Conservation (phyloP, 2,888 invertebrate species). For the Glomeris marginata region DNA sequence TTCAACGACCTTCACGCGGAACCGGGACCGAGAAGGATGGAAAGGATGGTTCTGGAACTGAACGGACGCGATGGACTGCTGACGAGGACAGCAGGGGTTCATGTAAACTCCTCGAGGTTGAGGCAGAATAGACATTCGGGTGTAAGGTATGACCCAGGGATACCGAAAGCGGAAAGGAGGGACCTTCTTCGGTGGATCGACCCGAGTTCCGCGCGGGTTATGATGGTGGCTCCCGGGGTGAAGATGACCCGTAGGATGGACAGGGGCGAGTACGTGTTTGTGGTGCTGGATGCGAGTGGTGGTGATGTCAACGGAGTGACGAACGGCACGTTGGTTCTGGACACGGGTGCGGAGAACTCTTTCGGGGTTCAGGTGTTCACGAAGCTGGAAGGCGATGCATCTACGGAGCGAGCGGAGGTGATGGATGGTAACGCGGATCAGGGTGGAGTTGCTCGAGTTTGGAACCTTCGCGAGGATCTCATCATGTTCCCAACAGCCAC, state of each 20-base stretch:
- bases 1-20: conserved; percentile 86
- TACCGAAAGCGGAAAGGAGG: conserved; percentile 66
- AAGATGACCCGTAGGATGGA: conserved; percentile 41
- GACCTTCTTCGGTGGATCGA: conserved; percentile 88
- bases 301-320: not conserved
- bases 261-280: conserved; percentile 59
- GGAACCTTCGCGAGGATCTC: conserved; percentile 2
- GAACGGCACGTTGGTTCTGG: not conserved
- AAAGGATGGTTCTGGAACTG: conserved; percentile 66
- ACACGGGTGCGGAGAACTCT: conserved; percentile 33
- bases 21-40: conserved; percentile 55
- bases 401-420: too few relatives aligned
- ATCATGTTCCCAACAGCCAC: conserved; percentile 1
- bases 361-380: conserved; percentile 79
- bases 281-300: conserved; percentile 37
- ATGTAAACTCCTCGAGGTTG: conserved; percentile 48
- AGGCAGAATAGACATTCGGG: conserved; percentile 75
- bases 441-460: not conserved
- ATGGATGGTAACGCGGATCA: too few relatives aligned
- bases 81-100: conserved; percentile 64
- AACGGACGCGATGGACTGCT: conserved; percentile 81
- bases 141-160: conserved; percentile 77
- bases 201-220: not conserved
- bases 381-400: conserved; percentile 27
- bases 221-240: conserved; percentile 1